phyloP scores from a whole-genome alignment of 2,888 invertebrate species.

The Leptinotarsa tumamoca region DNA sequence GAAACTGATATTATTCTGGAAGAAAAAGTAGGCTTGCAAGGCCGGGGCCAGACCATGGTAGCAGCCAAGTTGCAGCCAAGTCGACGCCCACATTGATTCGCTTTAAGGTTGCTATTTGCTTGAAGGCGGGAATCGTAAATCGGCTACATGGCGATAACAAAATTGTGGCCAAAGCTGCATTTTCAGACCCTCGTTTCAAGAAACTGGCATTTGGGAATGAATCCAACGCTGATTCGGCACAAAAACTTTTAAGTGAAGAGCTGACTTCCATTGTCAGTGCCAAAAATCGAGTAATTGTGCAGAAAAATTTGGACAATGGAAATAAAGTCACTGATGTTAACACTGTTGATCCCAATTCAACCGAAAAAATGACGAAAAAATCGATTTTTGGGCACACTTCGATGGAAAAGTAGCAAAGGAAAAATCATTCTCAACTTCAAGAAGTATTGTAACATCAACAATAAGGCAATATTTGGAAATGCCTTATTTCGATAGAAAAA shows the following conservation, averaged over 20 bases:
- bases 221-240: slow-evolving; percentile 41
- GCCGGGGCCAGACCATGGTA: no score
- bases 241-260: slow-evolving; percentile 43
- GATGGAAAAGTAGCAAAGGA: slow-evolving; percentile 35
- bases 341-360: no score
- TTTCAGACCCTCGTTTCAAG: slow-evolving; percentile 49
- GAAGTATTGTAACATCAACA: no score
- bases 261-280: slow-evolving; percentile 27
- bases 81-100: no score
- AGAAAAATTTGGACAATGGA: background rate
- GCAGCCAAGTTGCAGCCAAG: no score
- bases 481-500: no score
- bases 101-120: no score
- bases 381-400: slow-evolving; percentile 19
- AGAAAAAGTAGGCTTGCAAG: no score
- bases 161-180: slow-evolving; percentile 42
- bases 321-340: background rate
- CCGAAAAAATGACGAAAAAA: background rate
- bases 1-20: no score
- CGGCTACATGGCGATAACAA: slow-evolving; percentile 20
- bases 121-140: no score
- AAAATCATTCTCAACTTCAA: no score
- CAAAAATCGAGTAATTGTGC: background rate
- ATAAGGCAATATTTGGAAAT: no score
- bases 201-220: slow-evolving; percentile 45